Conservation (phyloP, 2,797 vertebrate genomes). For the Coregonus suidteri region DNA sequence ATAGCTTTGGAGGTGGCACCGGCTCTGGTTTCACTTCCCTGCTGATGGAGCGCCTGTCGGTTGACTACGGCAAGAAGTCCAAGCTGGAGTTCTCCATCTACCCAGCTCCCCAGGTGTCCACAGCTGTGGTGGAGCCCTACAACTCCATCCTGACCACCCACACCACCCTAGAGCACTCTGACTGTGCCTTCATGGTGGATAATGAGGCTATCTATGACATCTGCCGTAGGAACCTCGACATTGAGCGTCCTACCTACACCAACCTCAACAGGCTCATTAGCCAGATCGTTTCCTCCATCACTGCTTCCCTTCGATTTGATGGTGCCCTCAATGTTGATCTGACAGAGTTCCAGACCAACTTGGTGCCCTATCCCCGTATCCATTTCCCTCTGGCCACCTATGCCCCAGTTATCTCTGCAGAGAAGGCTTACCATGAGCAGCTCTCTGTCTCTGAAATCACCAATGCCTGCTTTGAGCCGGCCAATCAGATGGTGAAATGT, state of each 20-base stretch:
- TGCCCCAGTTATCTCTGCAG: slow-evolving; percentile 27
- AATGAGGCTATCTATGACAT: slow-evolving; percentile 56
- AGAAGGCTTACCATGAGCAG: slow-evolving; percentile 68
- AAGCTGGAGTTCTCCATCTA: slow-evolving; percentile 86
- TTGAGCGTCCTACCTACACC: slow-evolving; percentile 39
- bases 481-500: slow-evolving; percentile 73
- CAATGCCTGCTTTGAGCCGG: slow-evolving; percentile 41
- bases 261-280: slow-evolving; percentile 79
- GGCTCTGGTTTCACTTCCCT: slow-evolving; percentile 86
- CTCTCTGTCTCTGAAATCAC: slow-evolving; percentile 56
- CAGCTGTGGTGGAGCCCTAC: slow-evolving; percentile 84
- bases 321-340: slow-evolving; percentile 68
- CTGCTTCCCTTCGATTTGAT: slow-evolving; percentile 83
- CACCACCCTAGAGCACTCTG: slow-evolving; percentile 76
- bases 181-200: slow-evolving; percentile 75
- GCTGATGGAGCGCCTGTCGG: slow-evolving; percentile 84
- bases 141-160: slow-evolving; percentile 81
- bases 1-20: slow-evolving; percentile 86
- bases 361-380: too few species aligned
- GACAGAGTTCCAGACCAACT: too few species aligned
- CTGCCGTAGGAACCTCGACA: slow-evolving; percentile 80
- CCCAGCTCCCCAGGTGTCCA: slow-evolving; percentile 85
- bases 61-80: slow-evolving; percentile 84
- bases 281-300: slow-evolving; percentile 66
- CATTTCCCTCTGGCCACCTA: too few species aligned